A percentile compares a stretch with the other conserved stretches of the same genome.
These are phyloP conservation scores for Sciaenops ocellatus DNA, from an alignment of 2,797 vertebrate genomes.

Conservation along the genomic window DNA sequence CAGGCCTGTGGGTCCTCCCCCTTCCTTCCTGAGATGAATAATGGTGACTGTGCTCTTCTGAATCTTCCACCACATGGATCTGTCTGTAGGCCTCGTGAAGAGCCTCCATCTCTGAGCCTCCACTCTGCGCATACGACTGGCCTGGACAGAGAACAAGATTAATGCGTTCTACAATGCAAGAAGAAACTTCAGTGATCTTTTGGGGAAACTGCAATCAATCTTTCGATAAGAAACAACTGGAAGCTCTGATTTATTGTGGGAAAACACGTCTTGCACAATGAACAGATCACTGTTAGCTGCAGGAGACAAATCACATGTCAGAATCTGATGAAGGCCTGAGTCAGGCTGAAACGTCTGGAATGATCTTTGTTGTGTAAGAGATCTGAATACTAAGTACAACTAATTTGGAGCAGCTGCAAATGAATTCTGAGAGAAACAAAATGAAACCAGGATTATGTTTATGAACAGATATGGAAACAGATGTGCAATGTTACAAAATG, in stretches of 20 bases:
- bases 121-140: constrained; percentile 83
- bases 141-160: constrained; percentile 42
- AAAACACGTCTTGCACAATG: not conserved
- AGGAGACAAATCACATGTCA: too few relatives aligned
- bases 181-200: not conserved
- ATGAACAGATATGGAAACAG: not conserved
- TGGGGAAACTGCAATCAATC: not conserved
- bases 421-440: not conserved
- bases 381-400: not conserved
- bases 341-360: too few relatives aligned
- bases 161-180: not conserved
- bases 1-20: constrained; percentile 25
- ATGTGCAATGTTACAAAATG: not conserved
- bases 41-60: constrained; percentile 47
- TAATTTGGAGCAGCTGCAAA: not conserved
- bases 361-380: not conserved
- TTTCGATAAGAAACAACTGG: not conserved
- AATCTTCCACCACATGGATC: constrained; percentile 82
- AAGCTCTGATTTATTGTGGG: not conserved
- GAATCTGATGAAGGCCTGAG: too few relatives aligned
- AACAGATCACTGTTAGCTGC: too few relatives aligned
- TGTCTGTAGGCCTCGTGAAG: constrained; percentile 90
- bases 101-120: constrained; percentile 89
- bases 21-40: constrained; percentile 6
- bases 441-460: not conserved